Conservation (phyloP, 2,888 invertebrate species). For the Sarcophaga variegata region DNA sequence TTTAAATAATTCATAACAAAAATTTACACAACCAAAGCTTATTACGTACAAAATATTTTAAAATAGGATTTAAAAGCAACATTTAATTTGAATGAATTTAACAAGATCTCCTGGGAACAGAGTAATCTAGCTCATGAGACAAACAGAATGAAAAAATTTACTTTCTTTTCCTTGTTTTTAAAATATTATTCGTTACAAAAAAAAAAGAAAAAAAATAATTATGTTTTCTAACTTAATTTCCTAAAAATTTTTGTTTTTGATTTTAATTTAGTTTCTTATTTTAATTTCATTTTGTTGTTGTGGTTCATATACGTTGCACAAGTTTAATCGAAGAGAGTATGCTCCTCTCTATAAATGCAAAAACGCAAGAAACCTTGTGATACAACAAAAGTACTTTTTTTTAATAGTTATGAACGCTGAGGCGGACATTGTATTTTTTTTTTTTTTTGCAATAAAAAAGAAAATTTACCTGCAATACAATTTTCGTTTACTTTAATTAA, state of each 20-base stretch:
- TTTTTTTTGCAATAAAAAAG: too few relatives aligned
- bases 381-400: not conserved
- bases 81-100: too few relatives aligned
- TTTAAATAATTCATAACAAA: too few relatives aligned
- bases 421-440: not conserved
- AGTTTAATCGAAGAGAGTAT: not conserved
- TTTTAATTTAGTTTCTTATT: not conserved
- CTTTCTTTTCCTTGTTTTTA: too few relatives aligned
- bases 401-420: not conserved
- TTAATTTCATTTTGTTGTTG: not conserved
- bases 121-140: too few relatives aligned
- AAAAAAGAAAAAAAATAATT: not conserved
- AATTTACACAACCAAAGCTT: too few relatives aligned
- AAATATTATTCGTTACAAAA: too few relatives aligned
- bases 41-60: too few relatives aligned
- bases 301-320: not conserved
- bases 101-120: too few relatives aligned
- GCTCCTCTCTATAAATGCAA: not conserved
- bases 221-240: not conserved
- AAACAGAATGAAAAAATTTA: too few relatives aligned
- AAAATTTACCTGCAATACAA: not conserved
- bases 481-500: conserved; percentile 35
- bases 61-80: too few relatives aligned
- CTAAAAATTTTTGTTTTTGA: not conserved
- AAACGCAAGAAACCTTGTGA: not conserved